phyloP scores from a whole-genome alignment of 2,113 vertebrate species.

The Pardalotus punctatus region DNA sequence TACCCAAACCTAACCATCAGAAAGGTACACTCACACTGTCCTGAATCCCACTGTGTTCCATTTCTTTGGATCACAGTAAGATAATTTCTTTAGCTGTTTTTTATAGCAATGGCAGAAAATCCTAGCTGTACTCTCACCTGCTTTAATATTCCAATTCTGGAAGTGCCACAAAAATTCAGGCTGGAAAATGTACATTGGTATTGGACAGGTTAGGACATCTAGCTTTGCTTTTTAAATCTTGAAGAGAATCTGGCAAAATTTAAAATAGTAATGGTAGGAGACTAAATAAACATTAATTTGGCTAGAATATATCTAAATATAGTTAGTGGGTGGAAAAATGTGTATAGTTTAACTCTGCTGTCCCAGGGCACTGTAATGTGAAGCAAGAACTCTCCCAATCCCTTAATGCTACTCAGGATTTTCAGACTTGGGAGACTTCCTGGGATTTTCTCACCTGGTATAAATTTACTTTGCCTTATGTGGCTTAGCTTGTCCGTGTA shows the following conservation, averaged over 20 bases:
- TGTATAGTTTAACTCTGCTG: neutral
- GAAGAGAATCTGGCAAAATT: neutral
- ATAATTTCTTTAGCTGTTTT: neutral
- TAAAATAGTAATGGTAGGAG: neutral
- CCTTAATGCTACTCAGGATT: neutral
- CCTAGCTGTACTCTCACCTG: neutral
- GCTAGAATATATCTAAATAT: neutral
- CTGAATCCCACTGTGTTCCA: neutral
- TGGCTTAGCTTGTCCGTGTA: neutral
- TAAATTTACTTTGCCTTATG: neutral
- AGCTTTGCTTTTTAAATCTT: neutral
- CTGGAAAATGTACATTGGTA: neutral
- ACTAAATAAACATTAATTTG: neutral
- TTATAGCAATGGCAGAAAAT: neutral
- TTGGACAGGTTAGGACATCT: neutral
- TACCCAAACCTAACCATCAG: too few relatives aligned
- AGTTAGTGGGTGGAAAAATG: neutral
- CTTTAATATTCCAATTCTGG: neutral
- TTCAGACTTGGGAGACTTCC: neutral
- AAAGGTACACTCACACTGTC: neutral
- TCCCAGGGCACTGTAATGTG: accelerated
- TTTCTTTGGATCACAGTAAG: neutral
- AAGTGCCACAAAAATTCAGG: neutral
- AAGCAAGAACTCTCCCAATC: neutral
- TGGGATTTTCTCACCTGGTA: neutral